These are phyloP conservation scores for Climacteris rufus DNA, from an alignment of 2,113 vertebrate genomes.

Conservation along the genomic window DNA sequence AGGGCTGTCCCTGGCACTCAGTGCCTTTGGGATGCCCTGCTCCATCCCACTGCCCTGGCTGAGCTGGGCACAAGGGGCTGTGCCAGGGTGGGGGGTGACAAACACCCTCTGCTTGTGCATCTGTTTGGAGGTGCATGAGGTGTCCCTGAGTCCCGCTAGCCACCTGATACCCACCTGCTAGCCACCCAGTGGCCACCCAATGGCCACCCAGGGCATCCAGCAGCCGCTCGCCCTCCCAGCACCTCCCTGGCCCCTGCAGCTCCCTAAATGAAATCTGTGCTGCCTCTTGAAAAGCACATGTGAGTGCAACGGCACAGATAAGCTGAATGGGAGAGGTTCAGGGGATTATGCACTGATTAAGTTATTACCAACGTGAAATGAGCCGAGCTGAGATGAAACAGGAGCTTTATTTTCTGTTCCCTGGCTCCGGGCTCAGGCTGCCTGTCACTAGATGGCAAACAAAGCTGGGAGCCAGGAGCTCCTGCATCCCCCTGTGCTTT, in stretches of 20 bases:
- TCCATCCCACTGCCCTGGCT: neutral
- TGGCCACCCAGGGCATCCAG: neutral
- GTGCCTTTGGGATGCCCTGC: neutral
- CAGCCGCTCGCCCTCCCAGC: fast-evolving
- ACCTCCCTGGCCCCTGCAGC: neutral
- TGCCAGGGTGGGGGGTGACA: neutral
- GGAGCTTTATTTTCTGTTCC: slow-evolving; percentile 22
- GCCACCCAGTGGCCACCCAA: neutral
- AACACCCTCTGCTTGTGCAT: neutral
- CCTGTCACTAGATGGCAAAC: neutral
- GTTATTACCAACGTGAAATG: slow-evolving; percentile 35
- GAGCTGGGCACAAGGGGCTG: neutral
- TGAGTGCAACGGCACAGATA: neutral
- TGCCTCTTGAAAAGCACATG: neutral
- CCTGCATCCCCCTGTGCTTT: neutral
- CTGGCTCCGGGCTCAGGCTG: neutral
- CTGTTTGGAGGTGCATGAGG: neutral
- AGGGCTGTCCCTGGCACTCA: neutral
- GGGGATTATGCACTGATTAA: slow-evolving; percentile 54
- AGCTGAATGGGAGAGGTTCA: slow-evolving; percentile 10
- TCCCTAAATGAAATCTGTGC: neutral
- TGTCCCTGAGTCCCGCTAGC: neutral
- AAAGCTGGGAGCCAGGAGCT: neutral
- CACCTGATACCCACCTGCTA: neutral
- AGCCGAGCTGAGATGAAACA: slow-evolving; percentile 4